These are phyloP conservation scores for Salarias fasciatus DNA, from an alignment of 2,797 vertebrate genomes.

Conservation along the genomic window DNA sequence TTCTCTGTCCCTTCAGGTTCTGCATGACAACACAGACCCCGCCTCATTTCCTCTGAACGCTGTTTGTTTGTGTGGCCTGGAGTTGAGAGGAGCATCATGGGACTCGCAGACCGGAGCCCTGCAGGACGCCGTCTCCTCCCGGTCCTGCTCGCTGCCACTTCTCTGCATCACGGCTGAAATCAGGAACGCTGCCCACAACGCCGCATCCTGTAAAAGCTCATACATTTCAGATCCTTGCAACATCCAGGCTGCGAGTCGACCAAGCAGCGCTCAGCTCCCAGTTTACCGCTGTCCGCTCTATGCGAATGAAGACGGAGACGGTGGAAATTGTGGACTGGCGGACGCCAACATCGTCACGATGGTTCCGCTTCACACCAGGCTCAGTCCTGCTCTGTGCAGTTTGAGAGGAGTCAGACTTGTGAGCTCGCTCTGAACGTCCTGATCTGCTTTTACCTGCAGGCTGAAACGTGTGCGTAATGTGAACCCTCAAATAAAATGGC, in stretches of 20 bases:
- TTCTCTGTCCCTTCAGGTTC: conserved; percentile 65
- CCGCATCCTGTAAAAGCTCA: conserved; percentile 11
- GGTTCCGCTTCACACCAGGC: conserved; percentile 66
- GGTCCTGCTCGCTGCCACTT: conserved; percentile 75
- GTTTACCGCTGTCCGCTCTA: conserved; percentile 86
- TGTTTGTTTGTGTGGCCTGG: conserved; percentile 82
- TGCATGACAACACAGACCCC: conserved; percentile 33
- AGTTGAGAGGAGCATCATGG: conserved; percentile 85
- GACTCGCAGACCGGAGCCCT: conserved; percentile 68
- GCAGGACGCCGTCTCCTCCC: conserved; percentile 66
- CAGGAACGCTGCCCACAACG: background rate
- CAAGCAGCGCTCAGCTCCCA: conserved; percentile 18
- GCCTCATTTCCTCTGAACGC: conserved; percentile 44
- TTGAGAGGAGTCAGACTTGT: conserved; percentile 75
- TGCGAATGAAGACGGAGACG: conserved; percentile 46
- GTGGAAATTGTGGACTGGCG: conserved; percentile 51
- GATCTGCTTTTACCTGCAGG: background rate
- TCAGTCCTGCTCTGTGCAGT: conserved; percentile 72
- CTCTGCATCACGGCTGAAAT: conserved; percentile 71
- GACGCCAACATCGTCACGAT: conserved; percentile 63
- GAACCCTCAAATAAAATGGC: conserved; percentile 11
- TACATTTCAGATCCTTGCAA: conserved; percentile 15
- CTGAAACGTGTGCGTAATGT: no score
- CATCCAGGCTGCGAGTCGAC: background rate
- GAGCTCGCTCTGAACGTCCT: conserved; percentile 58